Evolutionary conservation across 2,797 vertebrate genomes (phyloP), one percentile per base, ranked within the genome.

Genomic region (Tangara arthus): DNA sequence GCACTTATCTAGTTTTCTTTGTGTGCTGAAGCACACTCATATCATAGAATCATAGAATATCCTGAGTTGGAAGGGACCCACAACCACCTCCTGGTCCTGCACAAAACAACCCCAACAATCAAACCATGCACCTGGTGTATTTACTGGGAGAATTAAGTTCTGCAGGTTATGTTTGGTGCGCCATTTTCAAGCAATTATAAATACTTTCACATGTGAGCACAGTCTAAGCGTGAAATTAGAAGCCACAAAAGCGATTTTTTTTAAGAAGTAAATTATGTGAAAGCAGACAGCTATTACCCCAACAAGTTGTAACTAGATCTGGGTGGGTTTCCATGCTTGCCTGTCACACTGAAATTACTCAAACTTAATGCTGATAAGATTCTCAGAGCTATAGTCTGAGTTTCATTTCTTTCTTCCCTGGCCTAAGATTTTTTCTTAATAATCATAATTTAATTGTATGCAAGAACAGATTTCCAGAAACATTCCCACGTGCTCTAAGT

Each of bases 251-350:
- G 37, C 0, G 2, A 32, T 68, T n/a, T 66, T 66, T 37, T 68
- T 66, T 1, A 26, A 39, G 41, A 79, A 82, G 49, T 42, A 60
- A 93, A 84, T 87, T 53, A 79, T 30, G n/a, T 53, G 69, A 73
- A 91, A 91, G 70, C 9, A 72, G 57, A 41, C 60, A 81, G 68
- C 72, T 77, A 93, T 77, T 80, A 90, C 8, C 7, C 47, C 69
- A 86, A 78, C 90, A 91, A 94, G 89, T 66, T 76, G 34, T 50
- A 91, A 94, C 76, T 72, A 65, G 89, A 83, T 66, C 84, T 53
- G 52, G 41, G 44, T 87, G 72, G 37, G 70, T 91, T 95, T 86
- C 55, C 34, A 81, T 55, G 46, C 35, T 63, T 75, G 55, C 30
- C 28, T 91, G 55, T 89, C 65, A 86, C 63, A 65, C 7, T 66